Evolutionary conservation across 2,797 vertebrate species (phyloP).

Genomic region (Masticophis lateralis): DNA sequence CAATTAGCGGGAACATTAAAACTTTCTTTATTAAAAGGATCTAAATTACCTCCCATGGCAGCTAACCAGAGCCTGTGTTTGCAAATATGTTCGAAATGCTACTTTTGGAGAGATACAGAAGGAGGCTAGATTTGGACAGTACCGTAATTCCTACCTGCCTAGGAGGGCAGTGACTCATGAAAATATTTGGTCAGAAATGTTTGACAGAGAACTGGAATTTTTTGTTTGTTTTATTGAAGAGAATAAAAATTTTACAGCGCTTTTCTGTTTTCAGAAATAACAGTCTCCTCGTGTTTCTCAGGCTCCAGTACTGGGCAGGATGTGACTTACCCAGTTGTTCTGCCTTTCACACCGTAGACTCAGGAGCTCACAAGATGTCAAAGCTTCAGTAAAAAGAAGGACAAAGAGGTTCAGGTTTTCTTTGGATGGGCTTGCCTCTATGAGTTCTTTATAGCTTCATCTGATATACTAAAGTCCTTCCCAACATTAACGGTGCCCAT

Average conservation of each 20-base stretch:
- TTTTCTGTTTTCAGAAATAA: slow-evolving; percentile 63
- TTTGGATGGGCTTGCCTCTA: slow-evolving; percentile 15
- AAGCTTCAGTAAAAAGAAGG: slow-evolving; percentile 31
- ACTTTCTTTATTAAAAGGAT: not conserved
- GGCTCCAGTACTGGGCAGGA: not conserved
- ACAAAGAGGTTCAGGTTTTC: slow-evolving; percentile 25
- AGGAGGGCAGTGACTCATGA: slow-evolving; percentile 37
- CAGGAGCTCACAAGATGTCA: slow-evolving; percentile 42
- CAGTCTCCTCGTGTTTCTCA: slow-evolving; percentile 53
- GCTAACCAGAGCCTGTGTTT: not conserved
- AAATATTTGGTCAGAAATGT: slow-evolving; percentile 56
- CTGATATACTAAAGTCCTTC: slow-evolving; percentile 33
- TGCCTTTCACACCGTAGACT: slow-evolving; percentile 41
- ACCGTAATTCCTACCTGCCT: slow-evolving; percentile 42
- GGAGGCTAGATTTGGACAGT: slow-evolving; percentile 23
- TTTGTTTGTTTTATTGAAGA: slow-evolving; percentile 49
- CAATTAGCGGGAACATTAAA: slow-evolving; percentile 23
- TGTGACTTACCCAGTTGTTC: slow-evolving; percentile 6
- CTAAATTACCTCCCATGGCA: not conserved
- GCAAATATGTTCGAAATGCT: not conserved
- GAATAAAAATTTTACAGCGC: slow-evolving; percentile 56
- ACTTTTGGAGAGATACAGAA: slow-evolving; percentile 26
- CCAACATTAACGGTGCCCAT: slow-evolving; percentile 44
- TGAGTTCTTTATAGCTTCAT: slow-evolving; percentile 34
- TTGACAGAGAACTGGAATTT: slow-evolving; percentile 52